Evolutionary conservation across 2,888 invertebrate species (phyloP).

Genomic region (Rotaria sp.): DNA sequence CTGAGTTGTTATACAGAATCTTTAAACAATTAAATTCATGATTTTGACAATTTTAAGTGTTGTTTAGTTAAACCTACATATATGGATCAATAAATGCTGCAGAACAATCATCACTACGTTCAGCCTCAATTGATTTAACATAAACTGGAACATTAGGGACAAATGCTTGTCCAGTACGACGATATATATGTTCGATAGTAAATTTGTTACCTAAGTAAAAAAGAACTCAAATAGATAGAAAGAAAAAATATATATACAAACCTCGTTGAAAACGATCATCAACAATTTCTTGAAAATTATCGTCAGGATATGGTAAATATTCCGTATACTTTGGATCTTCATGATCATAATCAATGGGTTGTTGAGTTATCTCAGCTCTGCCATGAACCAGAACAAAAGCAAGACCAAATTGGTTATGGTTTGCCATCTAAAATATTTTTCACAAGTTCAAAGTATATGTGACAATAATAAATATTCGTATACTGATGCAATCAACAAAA

Average conservation of each 20-base stretch:
- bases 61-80: background rate
- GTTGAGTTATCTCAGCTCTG: background rate
- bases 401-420: too few species aligned
- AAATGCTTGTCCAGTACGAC: background rate
- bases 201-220: background rate
- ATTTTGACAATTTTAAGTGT: background rate
- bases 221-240: background rate
- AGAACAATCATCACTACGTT: background rate
- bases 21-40: background rate
- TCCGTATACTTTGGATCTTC: background rate
- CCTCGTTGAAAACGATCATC: background rate
- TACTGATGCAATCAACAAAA: too few species aligned
- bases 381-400: background rate
- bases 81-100: background rate
- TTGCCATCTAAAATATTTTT: too few species aligned
- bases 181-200: background rate
- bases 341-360: background rate
- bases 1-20: slow-evolving; percentile 20
- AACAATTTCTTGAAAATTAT: background rate
- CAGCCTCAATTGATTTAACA: background rate
- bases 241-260: background rate
- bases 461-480: too few species aligned
- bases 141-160: background rate
- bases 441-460: too few species aligned
- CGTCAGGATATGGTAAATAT: slow-evolving; percentile 5